These are phyloP conservation scores for Cephus sareptanus DNA, from an alignment of 2,888 invertebrate species.

Conservation along the genomic window DNA sequence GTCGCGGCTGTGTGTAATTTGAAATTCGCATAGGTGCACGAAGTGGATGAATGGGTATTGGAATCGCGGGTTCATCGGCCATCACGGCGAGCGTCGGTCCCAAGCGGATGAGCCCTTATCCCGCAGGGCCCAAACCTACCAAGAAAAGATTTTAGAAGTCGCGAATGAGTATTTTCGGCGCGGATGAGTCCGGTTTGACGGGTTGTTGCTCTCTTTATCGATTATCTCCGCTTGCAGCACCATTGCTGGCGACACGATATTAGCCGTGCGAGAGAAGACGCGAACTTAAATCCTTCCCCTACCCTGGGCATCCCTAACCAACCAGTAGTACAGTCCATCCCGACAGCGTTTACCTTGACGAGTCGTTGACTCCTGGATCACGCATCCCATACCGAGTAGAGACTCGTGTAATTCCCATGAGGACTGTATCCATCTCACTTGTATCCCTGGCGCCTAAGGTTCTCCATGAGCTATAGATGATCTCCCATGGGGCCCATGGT, in stretches of 20 bases:
- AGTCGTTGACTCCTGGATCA: constrained; percentile 4
- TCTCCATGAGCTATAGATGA: neutral
- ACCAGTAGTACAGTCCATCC: constrained; percentile 8
- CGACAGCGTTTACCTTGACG: neutral
- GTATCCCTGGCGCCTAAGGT: neutral
- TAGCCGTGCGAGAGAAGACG: constrained; percentile 1
- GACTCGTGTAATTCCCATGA: neutral
- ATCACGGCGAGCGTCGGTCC: neutral
- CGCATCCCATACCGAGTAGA: neutral
- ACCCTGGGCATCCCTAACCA: neutral
- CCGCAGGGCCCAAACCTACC: neutral
- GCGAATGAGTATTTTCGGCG: constrained; percentile 43
- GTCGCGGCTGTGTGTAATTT: constrained; percentile 2
- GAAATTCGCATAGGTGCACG: neutral
- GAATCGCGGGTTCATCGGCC: neutral
- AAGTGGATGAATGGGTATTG: neutral
- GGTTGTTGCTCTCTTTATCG: constrained; percentile 45
- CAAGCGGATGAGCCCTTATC: neutral
- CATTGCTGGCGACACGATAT: neutral
- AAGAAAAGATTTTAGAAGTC: constrained; percentile 10
- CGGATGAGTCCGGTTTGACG: constrained; percentile 55
- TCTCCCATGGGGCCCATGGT: neutral
- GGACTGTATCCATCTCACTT: neutral
- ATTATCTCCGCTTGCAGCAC: constrained; percentile 29
- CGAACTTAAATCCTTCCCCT: constrained; percentile 1